These are phyloP conservation scores for Falco peregrinus DNA, from an alignment of 2,797 vertebrate genomes.

Conservation along the genomic window DNA sequence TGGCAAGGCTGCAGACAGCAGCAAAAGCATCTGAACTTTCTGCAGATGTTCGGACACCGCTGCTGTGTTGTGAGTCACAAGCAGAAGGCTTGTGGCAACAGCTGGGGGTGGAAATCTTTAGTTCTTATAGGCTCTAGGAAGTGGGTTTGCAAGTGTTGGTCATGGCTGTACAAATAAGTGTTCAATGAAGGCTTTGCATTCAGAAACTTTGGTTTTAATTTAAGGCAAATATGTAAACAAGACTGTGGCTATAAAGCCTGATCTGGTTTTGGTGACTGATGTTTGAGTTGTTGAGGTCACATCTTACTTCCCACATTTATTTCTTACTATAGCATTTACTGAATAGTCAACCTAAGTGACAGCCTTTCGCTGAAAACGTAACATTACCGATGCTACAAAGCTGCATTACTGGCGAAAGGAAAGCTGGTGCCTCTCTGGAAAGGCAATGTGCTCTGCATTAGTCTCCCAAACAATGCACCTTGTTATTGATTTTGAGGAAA, in stretches of 20 bases:
- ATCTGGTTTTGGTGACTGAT: not conserved
- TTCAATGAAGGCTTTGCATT: not conserved
- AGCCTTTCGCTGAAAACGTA: not conserved
- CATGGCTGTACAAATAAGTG: not conserved
- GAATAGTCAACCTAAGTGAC: not conserved
- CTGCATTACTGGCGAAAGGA: not conserved
- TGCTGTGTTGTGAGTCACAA: not conserved
- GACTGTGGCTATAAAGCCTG: not conserved
- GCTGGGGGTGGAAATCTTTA: not conserved
- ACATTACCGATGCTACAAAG: too few relatives aligned
- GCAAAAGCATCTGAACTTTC: not conserved
- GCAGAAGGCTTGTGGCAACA: not conserved
- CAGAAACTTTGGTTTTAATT: not conserved
- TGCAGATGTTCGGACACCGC: fast-evolving
- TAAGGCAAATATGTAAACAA: not conserved
- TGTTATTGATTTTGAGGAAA: not conserved
- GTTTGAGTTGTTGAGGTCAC: too few relatives aligned
- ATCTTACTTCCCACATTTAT: not conserved
- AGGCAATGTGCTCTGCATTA: fast-evolving
- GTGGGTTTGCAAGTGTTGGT: not conserved
- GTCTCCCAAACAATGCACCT: not conserved
- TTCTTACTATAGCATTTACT: not conserved
- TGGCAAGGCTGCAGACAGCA: not conserved
- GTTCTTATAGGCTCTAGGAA: not conserved
- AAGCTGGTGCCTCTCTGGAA: not conserved